Conservation (phyloP, 2,797 vertebrate genomes). For the Taenioides sp. region DNA sequence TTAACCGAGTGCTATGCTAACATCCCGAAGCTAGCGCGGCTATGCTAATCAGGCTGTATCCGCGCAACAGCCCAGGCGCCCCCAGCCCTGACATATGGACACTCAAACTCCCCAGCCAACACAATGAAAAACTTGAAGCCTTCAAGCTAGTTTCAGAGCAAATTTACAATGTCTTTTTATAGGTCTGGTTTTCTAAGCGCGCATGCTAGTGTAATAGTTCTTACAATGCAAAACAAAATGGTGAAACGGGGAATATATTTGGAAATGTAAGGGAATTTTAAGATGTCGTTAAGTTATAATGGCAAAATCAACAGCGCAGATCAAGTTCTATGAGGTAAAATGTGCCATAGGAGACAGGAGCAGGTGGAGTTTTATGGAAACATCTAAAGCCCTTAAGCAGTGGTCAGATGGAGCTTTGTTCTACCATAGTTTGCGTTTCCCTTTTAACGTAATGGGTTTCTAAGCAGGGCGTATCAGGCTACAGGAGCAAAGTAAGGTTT, state of each 20-base stretch:
- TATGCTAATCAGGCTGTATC: conserved; percentile 79
- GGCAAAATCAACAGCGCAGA: neutral
- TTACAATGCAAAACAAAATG: neutral
- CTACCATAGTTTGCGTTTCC: neutral
- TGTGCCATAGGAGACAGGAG: neutral
- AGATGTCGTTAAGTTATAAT: neutral
- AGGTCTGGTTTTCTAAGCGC: neutral
- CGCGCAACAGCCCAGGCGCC: conserved; percentile 75
- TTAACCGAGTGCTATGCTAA: conserved; percentile 89
- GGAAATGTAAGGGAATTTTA: neutral
- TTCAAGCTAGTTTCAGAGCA: conserved; percentile 32
- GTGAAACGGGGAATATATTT: too few species aligned
- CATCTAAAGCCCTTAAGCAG: conserved; percentile 4
- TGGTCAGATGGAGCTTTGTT: neutral
- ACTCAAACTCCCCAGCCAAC: conserved; percentile 67
- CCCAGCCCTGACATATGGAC: conserved; percentile 81
- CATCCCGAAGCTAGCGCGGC: conserved; percentile 83
- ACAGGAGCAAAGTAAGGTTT: neutral
- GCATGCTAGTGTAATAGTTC: conserved; percentile 5
- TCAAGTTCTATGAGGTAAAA: neutral
- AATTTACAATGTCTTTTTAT: conserved; percentile 40
- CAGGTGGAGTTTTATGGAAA: neutral
- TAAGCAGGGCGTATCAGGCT: neutral
- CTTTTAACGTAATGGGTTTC: neutral
- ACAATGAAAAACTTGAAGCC: conserved; percentile 44